Evolutionary conservation across 2,113 vertebrate species (phyloP).

Genomic region (Psilopsiagon aurifrons): DNA sequence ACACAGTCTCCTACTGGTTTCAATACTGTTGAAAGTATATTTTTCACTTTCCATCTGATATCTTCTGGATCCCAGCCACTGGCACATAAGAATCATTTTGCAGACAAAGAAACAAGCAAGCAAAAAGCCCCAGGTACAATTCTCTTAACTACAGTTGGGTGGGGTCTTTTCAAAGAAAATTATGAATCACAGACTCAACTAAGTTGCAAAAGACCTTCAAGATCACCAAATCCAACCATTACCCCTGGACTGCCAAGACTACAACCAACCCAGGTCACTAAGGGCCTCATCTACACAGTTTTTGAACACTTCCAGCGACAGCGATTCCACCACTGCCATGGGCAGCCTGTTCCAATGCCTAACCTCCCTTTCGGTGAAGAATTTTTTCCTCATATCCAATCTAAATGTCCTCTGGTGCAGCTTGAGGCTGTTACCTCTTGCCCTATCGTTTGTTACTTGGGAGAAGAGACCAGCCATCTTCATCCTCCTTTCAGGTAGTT

Average conservation of each 20-base stretch:
- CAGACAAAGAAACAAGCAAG: neutral
- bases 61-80: neutral
- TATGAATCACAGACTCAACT: neutral
- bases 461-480: neutral
- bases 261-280: neutral
- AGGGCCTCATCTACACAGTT: neutral
- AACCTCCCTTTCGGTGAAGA: neutral
- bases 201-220: neutral
- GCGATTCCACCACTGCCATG: neutral
- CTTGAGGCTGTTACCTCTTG: neutral
- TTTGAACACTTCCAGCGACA: neutral
- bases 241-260: neutral
- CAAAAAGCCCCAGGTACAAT: neutral
- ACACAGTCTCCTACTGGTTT: neutral
- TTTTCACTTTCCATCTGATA: neutral
- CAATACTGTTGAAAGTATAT: neutral
- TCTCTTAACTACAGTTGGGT: neutral
- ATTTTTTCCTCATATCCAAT: neutral
- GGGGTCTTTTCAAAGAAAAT: neutral
- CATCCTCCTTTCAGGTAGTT: neutral
- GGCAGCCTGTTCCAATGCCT: neutral
- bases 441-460: neutral
- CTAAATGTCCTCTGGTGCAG: neutral
- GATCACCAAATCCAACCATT: neutral
- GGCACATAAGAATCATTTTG: neutral